Base-by-base conservation (phyloP, 2,888 invertebrate genomes). In the Tetropium fuscum region DNA sequence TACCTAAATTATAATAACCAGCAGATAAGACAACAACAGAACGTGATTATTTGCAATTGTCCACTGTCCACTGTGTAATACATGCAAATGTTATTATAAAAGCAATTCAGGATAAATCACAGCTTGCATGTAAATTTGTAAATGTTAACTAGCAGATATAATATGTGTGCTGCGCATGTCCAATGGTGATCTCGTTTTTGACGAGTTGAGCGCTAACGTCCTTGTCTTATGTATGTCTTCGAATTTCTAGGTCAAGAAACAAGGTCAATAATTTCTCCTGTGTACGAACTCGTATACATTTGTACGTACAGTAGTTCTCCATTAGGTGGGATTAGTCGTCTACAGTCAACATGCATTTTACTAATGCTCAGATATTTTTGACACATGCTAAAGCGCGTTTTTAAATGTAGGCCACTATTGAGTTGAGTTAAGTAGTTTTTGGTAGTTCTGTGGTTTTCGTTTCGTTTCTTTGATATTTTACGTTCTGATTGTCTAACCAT, bases 171-270 rank as follows among this genome's bases (percentile, higher is more conserved):
- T 64, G 66, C 71, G 71, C 70, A 68, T 68, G 67, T 66, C 57
- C 67, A 61, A 68, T 65, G 64, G 61, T 70, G 73, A 65, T 74
- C 74, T 74, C 72, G 68, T 73, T 78, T 76, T 69, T 70, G 70
- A 65, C 66, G 66, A 65, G 68, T 66, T 63, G 59, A 57, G 51
- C 62, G 60, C 60, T 62, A 62, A 62, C 64, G 67, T 77, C 78
- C 80, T 80, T 80, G 80, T 76, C 78, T 74, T 78, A 80, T 80
- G 80, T 80, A 74, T 80, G 80, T 78, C 79, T 80, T 77, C 74
- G 73, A 75, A 78, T 81, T 82, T 82, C 81, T 82, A 80, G 82
- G 82, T 82, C 82, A 83, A 80, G 80, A 80, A 83, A 82, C 82
- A 83, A 83, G 82, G 82, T 78, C 82, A 81, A 77, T 77, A 82